These are phyloP conservation scores for Pseudochaenichthys georgianus DNA, from an alignment of 2,797 vertebrate genomes.

Conservation along the genomic window DNA sequence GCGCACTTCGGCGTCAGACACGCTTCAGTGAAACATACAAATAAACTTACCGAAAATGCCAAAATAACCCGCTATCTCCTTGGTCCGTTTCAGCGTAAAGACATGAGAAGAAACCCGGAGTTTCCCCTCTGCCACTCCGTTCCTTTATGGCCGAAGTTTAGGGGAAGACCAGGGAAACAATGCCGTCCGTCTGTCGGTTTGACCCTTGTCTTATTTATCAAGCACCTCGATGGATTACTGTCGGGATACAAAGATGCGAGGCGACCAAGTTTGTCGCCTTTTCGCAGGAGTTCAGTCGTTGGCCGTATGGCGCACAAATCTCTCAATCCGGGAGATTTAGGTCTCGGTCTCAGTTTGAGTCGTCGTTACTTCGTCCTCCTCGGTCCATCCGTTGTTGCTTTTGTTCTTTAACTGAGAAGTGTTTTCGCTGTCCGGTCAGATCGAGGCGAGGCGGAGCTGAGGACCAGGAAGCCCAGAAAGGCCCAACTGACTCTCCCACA, in stretches of 20 bases:
- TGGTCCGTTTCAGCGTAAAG: constrained; percentile 2
- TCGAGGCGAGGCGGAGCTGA: constrained; percentile 85
- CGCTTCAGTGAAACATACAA: constrained; percentile 80
- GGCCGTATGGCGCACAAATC: constrained; percentile 13
- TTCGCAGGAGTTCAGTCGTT: constrained; percentile 61
- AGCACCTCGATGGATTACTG: constrained; percentile 75
- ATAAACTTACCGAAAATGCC: constrained; percentile 82
- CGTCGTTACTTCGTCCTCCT: constrained; percentile 61
- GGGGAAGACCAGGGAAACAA: constrained; percentile 71
- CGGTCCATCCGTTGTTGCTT: constrained; percentile 81
- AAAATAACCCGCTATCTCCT: constrained; percentile 44
- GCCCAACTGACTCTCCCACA: constrained; percentile 77
- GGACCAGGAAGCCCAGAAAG: constrained; percentile 84
- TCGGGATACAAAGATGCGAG: constrained; percentile 71
- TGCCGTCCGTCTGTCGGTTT: constrained; percentile 73
- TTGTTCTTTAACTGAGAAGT: constrained; percentile 87
- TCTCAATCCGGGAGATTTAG: constrained; percentile 38
- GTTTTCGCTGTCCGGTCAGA: constrained; percentile 86
- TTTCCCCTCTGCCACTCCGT: constrained; percentile 23
- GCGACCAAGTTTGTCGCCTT: constrained; percentile 76
- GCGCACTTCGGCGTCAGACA: constrained; percentile 80
- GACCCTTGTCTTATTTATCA: constrained; percentile 81
- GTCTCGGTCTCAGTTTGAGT: constrained; percentile 29
- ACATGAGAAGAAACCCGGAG: constrained; percentile 7
- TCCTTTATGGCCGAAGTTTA: constrained; percentile 70